Conservation (phyloP, 2,888 invertebrate genomes). For the Anagyrus pseudococci region DNA sequence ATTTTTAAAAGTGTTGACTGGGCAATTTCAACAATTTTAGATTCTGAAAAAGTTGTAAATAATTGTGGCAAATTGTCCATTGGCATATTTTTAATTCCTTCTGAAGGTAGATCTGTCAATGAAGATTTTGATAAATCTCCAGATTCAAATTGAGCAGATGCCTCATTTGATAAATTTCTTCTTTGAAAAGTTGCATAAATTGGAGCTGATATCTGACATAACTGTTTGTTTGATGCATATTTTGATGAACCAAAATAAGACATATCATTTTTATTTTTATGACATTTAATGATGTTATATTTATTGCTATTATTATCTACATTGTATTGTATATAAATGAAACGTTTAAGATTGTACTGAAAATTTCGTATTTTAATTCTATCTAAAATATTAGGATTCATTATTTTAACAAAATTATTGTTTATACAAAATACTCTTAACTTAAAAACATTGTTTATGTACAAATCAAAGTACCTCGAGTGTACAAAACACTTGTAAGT, state of each 20-base stretch:
- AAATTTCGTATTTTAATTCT: not conserved
- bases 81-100: constrained; percentile 9
- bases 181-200: constrained; percentile 8
- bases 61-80: not conserved
- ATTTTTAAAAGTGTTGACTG: constrained; percentile 73
- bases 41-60: constrained; percentile 67
- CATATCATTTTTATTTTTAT: not conserved
- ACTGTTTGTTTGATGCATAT: not conserved
- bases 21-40: constrained; percentile 71
- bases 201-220: not conserved
- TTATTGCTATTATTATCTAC: not conserved
- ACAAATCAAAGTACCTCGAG: too few species aligned
- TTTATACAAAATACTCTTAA: too few species aligned
- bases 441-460: too few species aligned
- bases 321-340: not conserved
- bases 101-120: constrained; percentile 2
- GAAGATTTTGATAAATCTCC: not conserved
- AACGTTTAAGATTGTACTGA: too few species aligned
- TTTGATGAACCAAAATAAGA: not conserved
- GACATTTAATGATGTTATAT: not conserved
- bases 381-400: not conserved
- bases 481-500: too few species aligned
- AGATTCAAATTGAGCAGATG: not conserved
- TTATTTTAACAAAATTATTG: too few species aligned
- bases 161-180: constrained; percentile 13